A percentile compares a stretch with the other conserved stretches of the same genome.
These are phyloP conservation scores for Synergus japonicus DNA, from an alignment of 2,888 invertebrate species.

Conservation along the genomic window DNA sequence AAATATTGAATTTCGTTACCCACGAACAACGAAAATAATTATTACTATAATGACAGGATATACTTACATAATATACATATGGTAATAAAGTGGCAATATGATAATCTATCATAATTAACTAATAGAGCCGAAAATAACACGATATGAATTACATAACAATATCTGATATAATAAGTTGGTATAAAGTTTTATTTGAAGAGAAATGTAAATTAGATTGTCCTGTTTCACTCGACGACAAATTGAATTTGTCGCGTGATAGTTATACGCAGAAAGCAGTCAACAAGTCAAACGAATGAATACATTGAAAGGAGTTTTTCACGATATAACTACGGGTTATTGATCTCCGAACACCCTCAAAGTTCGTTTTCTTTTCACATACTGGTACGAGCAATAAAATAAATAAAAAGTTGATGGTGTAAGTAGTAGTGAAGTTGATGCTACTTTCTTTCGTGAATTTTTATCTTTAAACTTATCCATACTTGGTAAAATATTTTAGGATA, in stretches of 20 bases:
- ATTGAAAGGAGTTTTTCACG: neutral
- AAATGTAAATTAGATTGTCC: neutral
- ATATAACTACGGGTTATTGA: slow-evolving; percentile 26
- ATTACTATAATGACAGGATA: neutral
- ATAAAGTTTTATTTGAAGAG: neutral
- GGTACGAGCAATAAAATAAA: slow-evolving; percentile 30
- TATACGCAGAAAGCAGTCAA: neutral
- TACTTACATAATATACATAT: neutral
- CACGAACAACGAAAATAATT: neutral
- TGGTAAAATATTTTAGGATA: neutral
- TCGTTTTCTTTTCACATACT: slow-evolving; percentile 25
- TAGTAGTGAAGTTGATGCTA: slow-evolving; percentile 17
- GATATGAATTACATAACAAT: neutral
- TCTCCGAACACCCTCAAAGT: neutral
- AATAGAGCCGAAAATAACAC: neutral
- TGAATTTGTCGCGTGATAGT: neutral
- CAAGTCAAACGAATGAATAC: neutral
- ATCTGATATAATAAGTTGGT: neutral
- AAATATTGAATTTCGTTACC: slow-evolving; percentile 11
- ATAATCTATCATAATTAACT: neutral
- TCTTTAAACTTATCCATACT: neutral
- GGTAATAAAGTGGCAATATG: neutral
- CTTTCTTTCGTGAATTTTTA: slow-evolving; percentile 6
- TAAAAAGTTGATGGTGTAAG: slow-evolving; percentile 14
- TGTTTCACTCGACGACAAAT: neutral